These are phyloP conservation scores for Hymenochirus boettgeri DNA, from an alignment of 2,113 vertebrate genomes.

Conservation along the genomic window DNA sequence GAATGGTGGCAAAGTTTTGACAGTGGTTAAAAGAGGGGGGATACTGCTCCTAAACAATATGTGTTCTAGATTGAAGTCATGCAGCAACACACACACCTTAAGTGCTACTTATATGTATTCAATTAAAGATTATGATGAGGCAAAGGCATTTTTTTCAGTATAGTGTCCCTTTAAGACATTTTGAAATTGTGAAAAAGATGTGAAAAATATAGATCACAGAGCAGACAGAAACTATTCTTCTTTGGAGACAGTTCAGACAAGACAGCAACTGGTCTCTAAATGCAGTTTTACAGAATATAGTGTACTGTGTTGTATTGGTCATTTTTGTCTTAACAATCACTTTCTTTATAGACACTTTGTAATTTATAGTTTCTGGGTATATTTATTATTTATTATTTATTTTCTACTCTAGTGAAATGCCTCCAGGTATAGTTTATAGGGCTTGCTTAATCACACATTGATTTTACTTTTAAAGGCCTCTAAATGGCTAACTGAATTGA, in stretches of 20 bases:
- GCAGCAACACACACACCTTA: too few species aligned
- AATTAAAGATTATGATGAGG: too few species aligned
- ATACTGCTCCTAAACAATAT: too few species aligned
- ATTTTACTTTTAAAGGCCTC: conserved; percentile 11
- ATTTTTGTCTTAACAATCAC: conserved; percentile 11
- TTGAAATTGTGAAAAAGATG: too few species aligned
- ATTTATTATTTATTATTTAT: conserved; percentile 42
- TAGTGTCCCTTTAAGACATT: too few species aligned
- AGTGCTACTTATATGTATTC: too few species aligned
- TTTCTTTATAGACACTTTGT: conserved; percentile 19
- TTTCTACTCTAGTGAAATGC: conserved; percentile 13
- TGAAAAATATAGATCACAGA: not conserved
- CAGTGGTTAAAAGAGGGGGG: too few species aligned
- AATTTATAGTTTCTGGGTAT: conserved; percentile 16
- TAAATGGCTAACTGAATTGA: not conserved
- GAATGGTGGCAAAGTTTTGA: too few species aligned
- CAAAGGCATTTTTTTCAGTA: too few species aligned
- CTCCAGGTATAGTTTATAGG: conserved; percentile 12
- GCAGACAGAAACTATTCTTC: not conserved
- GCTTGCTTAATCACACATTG: conserved; percentile 38
- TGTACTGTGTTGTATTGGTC: not conserved
- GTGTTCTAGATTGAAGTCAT: too few species aligned
- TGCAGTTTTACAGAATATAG: conserved; percentile 1
- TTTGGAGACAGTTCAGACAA: not conserved
- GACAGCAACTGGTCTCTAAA: not conserved